Evolutionary conservation across 1,140 invertebrate genomes (phyloP).

Genomic region (Tetragonula clypearis): DNA sequence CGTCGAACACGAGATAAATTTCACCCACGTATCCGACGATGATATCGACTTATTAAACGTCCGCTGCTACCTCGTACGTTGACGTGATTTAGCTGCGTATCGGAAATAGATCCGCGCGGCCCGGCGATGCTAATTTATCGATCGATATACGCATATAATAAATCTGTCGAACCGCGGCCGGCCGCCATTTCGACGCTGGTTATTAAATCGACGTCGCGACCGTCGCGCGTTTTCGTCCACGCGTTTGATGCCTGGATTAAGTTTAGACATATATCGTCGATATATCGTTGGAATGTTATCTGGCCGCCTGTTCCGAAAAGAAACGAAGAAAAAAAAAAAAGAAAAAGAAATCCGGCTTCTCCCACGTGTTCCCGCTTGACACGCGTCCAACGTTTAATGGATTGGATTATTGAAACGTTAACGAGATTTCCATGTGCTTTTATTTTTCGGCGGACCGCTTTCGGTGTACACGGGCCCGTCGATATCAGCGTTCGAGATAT

Average conservation of each 20-base stretch:
- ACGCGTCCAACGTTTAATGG: background rate
- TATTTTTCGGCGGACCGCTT: too few relatives aligned
- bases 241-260: constrained; percentile 1
- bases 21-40: constrained; percentile 50
- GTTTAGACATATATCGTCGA: background rate
- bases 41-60: constrained; percentile 43
- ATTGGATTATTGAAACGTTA: background rate
- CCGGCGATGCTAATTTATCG: constrained; percentile 31
- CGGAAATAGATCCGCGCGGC: constrained; percentile 32
- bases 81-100: constrained; percentile 1
- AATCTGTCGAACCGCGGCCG: background rate
- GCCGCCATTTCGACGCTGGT: background rate
- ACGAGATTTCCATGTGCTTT: background rate
- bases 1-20: constrained; percentile 42
- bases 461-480: too few relatives aligned
- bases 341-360: too few relatives aligned
- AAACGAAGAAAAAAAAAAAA: too few relatives aligned
- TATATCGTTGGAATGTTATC: constrained; percentile 4
- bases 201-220: constrained; percentile 25
- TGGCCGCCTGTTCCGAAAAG: background rate
- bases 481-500: too few relatives aligned
- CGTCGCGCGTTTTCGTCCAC: background rate
- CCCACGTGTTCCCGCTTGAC: too few relatives aligned
- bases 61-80: background rate
- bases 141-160: background rate